Base-by-base conservation (phyloP, 2,888 invertebrate species). In the Auanema freiburgensis region DNA sequence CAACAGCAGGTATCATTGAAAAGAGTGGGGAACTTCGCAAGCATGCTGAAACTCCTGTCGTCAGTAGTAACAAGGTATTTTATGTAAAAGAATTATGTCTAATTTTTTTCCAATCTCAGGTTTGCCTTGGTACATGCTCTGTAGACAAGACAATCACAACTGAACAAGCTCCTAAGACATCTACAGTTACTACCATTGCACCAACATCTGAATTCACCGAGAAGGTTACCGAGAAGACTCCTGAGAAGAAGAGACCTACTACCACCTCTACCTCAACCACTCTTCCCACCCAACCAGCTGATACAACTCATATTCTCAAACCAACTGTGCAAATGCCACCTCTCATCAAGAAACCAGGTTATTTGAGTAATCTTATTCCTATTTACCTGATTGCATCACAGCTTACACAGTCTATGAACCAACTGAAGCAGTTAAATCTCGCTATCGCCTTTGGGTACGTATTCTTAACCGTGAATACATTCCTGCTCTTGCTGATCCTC, bases 11-110 rank as follows among this genome's bases (percentile, higher is more conserved):
- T n/a, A 65, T 71, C 5, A 69, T 83, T 14, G 78, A 78, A 55
- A 73, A 67, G 56, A 76, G 71, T 16, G 77, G 72, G 43, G 81
- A 79, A 59, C 67, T 82, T 25, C 67, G 74, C n/a, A 81, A 80
- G 59, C 81, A 82, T 64, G 63, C 66, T 16, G 69, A 70, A 52
- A 80, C 78, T 0, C 81, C 81, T 18, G 57, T 74, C 41, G 63
- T 57, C 25, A 74, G 74, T 55, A 42, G 62, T 25, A 66, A 63
- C 1, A 69, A 71, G 67, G 74, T 79, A 53, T 50, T 63, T 21
- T 33, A 14, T 10, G 21, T 54, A 43, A n/a, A 33, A 14, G 42
- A 41, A 49, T 12, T 51, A 51, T 14, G 10, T 18, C 11, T 51
- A 51, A 54, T 33, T 1, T 54, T 16, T 33, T 12, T 25, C 12